phyloP scores from a whole-genome alignment of 2,797 vertebrate species.

The Enteromius argenteus region DNA sequence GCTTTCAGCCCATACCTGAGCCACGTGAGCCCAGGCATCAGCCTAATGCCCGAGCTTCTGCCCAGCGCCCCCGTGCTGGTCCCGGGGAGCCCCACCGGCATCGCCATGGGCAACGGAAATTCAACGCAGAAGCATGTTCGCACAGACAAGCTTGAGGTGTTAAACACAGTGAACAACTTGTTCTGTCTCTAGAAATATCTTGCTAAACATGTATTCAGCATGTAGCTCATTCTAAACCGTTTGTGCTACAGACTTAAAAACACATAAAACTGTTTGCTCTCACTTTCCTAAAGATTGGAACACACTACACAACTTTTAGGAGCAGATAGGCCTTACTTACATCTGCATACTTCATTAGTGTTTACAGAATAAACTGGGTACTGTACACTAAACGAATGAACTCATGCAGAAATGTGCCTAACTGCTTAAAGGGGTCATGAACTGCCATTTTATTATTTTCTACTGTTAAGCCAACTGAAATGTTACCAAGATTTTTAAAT shows the following conservation, averaged over 20 bases:
- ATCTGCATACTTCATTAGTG: neutral
- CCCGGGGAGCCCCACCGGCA: conserved; percentile 89
- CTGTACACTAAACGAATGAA: neutral
- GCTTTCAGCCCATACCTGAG: conserved; percentile 94
- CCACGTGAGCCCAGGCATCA: conserved; percentile 91
- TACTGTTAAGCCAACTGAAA: neutral
- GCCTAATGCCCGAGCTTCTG: conserved; percentile 93
- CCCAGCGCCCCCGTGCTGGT: conserved; percentile 91
- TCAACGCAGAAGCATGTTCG: conserved; percentile 89
- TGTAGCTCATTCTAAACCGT: neutral
- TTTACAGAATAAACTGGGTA: neutral
- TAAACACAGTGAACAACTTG: conserved; percentile 1
- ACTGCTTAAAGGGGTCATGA: neutral
- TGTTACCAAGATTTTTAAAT: neutral
- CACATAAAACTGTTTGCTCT: neutral
- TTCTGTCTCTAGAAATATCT: neutral
- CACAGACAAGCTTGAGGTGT: conserved; percentile 97
- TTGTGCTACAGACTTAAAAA: neutral
- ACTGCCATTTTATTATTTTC: neutral
- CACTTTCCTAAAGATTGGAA: neutral
- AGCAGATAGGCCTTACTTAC: neutral
- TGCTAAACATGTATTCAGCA: conserved; percentile 4
- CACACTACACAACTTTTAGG: neutral
- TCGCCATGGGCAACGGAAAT: conserved; percentile 86
- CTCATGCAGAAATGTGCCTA: neutral